Conservation (phyloP, 1,140 invertebrate species). For the Sitophilus oryzae region DNA sequence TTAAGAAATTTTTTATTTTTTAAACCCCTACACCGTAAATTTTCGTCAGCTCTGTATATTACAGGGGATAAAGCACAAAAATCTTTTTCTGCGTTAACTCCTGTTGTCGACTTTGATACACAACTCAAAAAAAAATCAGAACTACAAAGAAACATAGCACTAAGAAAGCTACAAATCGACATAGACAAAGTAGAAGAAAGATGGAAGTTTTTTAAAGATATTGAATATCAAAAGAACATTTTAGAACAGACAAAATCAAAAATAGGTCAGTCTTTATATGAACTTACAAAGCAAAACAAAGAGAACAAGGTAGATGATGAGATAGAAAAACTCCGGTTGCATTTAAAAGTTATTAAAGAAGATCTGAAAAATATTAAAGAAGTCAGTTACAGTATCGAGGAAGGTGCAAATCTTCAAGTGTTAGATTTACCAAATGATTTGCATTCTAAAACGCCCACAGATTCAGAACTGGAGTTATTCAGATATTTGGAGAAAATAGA, state of each 20-base stretch:
- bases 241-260: constrained; percentile 45
- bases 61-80: constrained; percentile 55
- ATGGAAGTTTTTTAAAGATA: constrained; percentile 50
- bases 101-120: constrained; percentile 55
- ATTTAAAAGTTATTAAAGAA: constrained; percentile 51
- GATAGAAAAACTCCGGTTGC: constrained; percentile 48
- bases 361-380: constrained; percentile 55
- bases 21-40: constrained; percentile 21
- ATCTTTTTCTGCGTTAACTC: constrained; percentile 53
- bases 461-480: constrained; percentile 45
- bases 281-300: constrained; percentile 39
- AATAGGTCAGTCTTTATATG: constrained; percentile 38
- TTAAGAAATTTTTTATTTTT: background rate
- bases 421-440: constrained; percentile 61
- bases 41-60: constrained; percentile 56
- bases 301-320: constrained; percentile 38
- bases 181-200: constrained; percentile 45
- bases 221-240: constrained; percentile 42
- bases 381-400: constrained; percentile 55
- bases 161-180: constrained; percentile 46
- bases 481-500: constrained; percentile 41
- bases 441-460: constrained; percentile 54
- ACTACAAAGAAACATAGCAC: constrained; percentile 46
- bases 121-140: constrained; percentile 46
- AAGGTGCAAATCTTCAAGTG: constrained; percentile 50